Evolutionary conservation across 2,797 vertebrate genomes (phyloP).

Genomic region (Darevskia mixta): DNA sequence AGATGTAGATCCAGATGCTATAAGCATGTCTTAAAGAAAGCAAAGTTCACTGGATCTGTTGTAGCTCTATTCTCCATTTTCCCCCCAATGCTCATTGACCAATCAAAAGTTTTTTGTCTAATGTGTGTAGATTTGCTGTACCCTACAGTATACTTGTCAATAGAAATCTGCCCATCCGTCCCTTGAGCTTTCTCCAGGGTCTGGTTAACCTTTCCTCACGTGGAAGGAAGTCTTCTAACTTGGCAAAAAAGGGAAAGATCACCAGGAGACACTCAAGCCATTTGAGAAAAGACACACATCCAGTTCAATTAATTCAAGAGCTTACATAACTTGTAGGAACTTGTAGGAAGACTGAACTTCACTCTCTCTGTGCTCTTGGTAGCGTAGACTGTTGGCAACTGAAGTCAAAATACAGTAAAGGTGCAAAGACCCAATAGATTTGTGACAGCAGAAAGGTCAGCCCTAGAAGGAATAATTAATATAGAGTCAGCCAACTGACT

Average conservation of each 20-base stretch:
- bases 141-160: not conserved
- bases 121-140: slow-evolving; percentile 10
- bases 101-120: slow-evolving; percentile 19
- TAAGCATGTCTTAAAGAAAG: not conserved
- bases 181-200: not conserved
- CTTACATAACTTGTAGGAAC: fast-evolving
- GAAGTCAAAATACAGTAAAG: not conserved
- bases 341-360: not conserved
- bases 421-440: not conserved
- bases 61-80: not conserved
- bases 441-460: slow-evolving; percentile 3
- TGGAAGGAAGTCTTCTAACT: not conserved
- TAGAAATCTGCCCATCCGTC: not conserved
- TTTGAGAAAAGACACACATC: not conserved
- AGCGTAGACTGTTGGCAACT: not conserved
- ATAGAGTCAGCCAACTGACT: not conserved
- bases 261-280: not conserved
- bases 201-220: not conserved
- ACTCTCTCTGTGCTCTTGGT: not conserved
- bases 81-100: not conserved
- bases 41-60: not conserved
- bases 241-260: slow-evolving; percentile 3
- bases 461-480: not conserved
- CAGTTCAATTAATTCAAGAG: not conserved
- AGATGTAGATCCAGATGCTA: not conserved